These are phyloP conservation scores for Bovichtus variegatus DNA, from an alignment of 2,797 vertebrate species.

Conservation along the genomic window DNA sequence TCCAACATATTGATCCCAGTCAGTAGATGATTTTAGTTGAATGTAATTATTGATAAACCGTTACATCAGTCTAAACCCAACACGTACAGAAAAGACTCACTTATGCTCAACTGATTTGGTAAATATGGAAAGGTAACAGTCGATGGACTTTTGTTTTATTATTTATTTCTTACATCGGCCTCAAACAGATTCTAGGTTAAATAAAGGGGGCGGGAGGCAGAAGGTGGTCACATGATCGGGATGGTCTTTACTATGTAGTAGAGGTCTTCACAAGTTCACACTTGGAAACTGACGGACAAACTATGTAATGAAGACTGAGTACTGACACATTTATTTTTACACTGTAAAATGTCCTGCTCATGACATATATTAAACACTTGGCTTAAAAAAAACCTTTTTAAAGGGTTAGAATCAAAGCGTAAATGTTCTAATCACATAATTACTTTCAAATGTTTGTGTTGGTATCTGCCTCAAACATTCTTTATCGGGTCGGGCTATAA, in stretches of 20 bases:
- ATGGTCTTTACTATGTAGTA: not conserved
- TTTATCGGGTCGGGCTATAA: not conserved
- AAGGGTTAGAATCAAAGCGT: not conserved
- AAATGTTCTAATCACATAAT: not conserved
- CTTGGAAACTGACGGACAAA: too few species aligned
- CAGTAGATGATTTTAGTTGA: not conserved
- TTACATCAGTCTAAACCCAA: not conserved
- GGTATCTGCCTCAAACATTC: not conserved
- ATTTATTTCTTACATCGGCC: not conserved
- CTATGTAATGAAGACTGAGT: too few species aligned
- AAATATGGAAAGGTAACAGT: not conserved
- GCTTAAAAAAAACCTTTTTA: not conserved
- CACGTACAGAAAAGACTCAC: not conserved
- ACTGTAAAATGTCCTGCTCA: not conserved
- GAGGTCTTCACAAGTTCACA: slow-evolving; percentile 7
- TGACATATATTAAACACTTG: not conserved
- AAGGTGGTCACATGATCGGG: not conserved
- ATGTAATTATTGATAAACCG: not conserved
- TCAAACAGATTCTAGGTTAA: not conserved
- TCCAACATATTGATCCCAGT: not conserved
- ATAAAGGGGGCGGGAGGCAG: not conserved
- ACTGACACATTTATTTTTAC: too few species aligned
- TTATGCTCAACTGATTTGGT: not conserved
- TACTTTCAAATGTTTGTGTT: not conserved
- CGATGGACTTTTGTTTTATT: not conserved